Conservation (phyloP, 1,140 invertebrate genomes). For the Hylaeus volcanicus region DNA sequence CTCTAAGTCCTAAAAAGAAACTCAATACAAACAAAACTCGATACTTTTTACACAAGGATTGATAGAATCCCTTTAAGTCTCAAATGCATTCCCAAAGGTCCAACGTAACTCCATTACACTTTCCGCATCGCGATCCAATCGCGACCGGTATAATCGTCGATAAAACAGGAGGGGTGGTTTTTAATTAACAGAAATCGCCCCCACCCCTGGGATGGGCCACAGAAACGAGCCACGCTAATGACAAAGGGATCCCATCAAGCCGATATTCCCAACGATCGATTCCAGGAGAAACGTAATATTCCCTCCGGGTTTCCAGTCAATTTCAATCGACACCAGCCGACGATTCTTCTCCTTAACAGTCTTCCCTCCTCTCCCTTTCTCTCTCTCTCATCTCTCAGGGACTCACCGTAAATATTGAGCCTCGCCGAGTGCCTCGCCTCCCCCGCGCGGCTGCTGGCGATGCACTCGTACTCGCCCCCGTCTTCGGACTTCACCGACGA, state of each 20-base stretch:
- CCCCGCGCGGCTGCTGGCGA: constrained; percentile 85
- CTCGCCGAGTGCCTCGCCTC: constrained; percentile 82
- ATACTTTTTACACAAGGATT: too few species aligned
- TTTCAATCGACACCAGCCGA: constrained; percentile 41
- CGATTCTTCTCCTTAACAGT: constrained; percentile 46
- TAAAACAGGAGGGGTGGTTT: constrained; percentile 18
- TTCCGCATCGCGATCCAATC: background rate
- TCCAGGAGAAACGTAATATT: constrained; percentile 29
- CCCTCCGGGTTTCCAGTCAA: constrained; percentile 43
- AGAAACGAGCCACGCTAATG: background rate
- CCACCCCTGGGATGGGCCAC: background rate
- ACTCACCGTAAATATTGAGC: constrained; percentile 86
- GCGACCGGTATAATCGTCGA: background rate
- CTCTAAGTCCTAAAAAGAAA: too few species aligned
- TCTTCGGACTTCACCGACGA: constrained; percentile 85
- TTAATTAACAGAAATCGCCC: constrained; percentile 37
- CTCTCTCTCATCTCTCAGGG: background rate
- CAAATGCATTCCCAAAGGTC: background rate
- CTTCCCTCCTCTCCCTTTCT: background rate
- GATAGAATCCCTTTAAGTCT: too few species aligned
- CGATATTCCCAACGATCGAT: constrained; percentile 14
- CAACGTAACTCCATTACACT: background rate
- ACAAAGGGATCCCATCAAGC: constrained; percentile 21
- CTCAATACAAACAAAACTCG: too few species aligned
- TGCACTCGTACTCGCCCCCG: constrained; percentile 87